Evolutionary conservation across 2,888 invertebrate species (phyloP).

Genomic region (Autographa pulchrina): DNA sequence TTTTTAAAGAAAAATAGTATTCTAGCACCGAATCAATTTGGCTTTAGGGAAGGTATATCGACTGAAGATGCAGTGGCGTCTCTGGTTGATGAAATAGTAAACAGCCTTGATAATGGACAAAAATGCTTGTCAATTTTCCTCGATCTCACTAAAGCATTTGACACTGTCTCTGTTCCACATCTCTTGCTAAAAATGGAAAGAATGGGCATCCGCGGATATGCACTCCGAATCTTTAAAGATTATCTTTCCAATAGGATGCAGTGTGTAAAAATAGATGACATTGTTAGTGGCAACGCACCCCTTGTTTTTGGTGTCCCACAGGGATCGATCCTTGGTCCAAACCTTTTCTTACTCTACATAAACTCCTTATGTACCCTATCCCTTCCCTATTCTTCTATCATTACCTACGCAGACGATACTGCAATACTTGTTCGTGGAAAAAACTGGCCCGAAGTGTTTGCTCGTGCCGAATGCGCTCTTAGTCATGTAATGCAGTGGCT

Average conservation of each 20-base stretch:
- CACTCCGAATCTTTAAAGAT: slow-evolving; percentile 9
- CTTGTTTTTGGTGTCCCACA: neutral
- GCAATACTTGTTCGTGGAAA: slow-evolving; percentile 15
- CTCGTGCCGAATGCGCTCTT: slow-evolving; percentile 13
- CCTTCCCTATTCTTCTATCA: slow-evolving; percentile 6
- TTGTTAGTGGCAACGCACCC: slow-evolving; percentile 6
- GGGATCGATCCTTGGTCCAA: slow-evolving; percentile 11
- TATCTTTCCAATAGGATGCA: neutral
- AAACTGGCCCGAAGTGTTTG: slow-evolving; percentile 8
- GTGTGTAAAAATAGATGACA: slow-evolving; percentile 9
- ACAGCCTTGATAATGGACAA: slow-evolving; percentile 2
- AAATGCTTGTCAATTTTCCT: slow-evolving; percentile 9
- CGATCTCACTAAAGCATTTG: neutral
- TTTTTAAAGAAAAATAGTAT: neutral
- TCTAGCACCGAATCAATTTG: slow-evolving; percentile 11
- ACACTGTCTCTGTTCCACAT: no score
- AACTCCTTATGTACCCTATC: slow-evolving; percentile 1
- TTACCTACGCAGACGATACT: slow-evolving; percentile 17
- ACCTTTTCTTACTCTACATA: slow-evolving; percentile 19
- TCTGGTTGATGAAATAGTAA: slow-evolving; percentile 5
- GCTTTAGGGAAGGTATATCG: neutral
- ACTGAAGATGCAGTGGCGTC: neutral
- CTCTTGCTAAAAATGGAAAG: neutral
- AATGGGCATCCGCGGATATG: slow-evolving; percentile 5
- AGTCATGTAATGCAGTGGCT: slow-evolving; percentile 17